Conservation (phyloP, 2,888 invertebrate species). For the Sarcophaga subvicina region DNA sequence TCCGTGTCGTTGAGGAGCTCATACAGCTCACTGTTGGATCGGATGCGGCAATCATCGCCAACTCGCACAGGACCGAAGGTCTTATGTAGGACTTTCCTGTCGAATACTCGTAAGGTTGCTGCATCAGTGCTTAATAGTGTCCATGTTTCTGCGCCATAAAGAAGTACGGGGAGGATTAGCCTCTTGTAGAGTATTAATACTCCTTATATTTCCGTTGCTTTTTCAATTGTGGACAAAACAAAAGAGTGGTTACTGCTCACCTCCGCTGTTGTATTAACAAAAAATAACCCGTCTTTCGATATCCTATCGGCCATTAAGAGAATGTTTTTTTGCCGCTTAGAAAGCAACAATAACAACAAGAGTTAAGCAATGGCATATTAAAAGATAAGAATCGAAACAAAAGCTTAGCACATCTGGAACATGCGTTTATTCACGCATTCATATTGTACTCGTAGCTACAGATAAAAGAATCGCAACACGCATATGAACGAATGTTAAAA, state of each 20-base stretch:
- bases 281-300: conserved; percentile 10
- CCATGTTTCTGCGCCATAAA: no score
- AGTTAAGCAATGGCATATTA: conserved; percentile 15
- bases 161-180: no score
- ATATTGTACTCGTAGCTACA: no score
- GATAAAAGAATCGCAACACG: neutral
- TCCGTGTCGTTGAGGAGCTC: no score
- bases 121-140: no score
- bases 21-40: no score
- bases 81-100: no score
- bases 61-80: no score
- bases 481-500: neutral
- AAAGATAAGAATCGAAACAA: conserved; percentile 22
- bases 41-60: no score
- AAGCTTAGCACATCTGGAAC: conserved; percentile 25
- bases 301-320: no score
- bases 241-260: conserved; percentile 16
- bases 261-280: conserved; percentile 25
- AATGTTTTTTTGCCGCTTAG: conserved; percentile 27
- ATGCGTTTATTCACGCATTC: neutral
- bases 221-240: neutral
- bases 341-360: conserved; percentile 10
- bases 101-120: no score
- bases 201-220: neutral
- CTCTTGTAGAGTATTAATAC: no score